These are phyloP conservation scores for Zingel zingel DNA, from an alignment of 2,113 vertebrate genomes.

Conservation along the genomic window DNA sequence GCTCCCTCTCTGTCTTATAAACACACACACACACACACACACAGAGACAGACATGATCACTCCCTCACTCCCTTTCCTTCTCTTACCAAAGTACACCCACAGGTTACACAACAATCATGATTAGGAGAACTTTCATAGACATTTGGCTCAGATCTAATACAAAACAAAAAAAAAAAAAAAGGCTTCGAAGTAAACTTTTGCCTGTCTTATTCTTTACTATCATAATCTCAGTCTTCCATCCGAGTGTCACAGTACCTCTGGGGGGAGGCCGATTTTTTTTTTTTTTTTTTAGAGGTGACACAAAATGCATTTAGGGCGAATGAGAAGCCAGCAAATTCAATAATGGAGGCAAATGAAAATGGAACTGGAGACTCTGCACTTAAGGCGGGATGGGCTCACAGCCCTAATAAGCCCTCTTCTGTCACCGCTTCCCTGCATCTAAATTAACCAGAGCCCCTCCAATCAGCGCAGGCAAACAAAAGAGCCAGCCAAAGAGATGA, in stretches of 20 bases:
- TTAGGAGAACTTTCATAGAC: not conserved
- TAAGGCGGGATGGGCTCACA: constrained; percentile 68
- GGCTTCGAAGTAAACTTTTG: constrained; percentile 41
- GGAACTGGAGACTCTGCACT: constrained; percentile 78
- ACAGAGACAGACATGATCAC: constrained; percentile 27
- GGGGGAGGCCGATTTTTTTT: not conserved
- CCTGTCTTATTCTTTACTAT: constrained; percentile 18
- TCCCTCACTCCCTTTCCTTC: not conserved
- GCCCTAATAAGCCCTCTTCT: constrained; percentile 79
- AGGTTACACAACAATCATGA: constrained; percentile 14
- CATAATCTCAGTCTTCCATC: constrained; percentile 14
- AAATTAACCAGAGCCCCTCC: constrained; percentile 74
- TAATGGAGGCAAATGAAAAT: constrained; percentile 81
- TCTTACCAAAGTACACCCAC: constrained; percentile 15
- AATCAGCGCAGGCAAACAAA: constrained; percentile 79
- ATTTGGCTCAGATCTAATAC: not conserved
- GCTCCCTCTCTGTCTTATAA: constrained; percentile 10
- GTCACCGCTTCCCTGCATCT: constrained; percentile 78
- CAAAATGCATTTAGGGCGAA: constrained; percentile 80
- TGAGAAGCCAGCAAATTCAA: constrained; percentile 78
- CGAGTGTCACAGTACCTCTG: constrained; percentile 30
- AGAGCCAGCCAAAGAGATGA: constrained; percentile 65
- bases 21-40: not conserved
- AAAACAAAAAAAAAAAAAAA: constrained; percentile 4
- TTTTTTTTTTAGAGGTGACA: constrained; percentile 79